Evolutionary conservation across 2,113 vertebrate species (phyloP).

Genomic region (Reinhardtius hippoglossoides): DNA sequence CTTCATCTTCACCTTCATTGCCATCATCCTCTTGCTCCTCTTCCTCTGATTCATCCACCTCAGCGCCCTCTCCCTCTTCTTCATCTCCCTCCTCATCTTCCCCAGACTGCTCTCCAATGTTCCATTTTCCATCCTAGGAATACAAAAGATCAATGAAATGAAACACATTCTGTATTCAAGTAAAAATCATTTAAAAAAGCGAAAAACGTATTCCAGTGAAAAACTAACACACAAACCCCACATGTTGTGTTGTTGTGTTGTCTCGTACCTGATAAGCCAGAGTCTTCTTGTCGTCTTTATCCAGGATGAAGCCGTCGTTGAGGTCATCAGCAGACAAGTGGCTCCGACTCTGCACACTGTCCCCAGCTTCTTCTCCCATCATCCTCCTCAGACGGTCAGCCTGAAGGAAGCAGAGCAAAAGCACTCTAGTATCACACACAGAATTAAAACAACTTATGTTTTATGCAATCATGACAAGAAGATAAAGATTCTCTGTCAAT

Average conservation of each 20-base stretch:
- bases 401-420: slow-evolving; percentile 72
- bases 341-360: slow-evolving; percentile 56
- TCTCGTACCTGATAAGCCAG: slow-evolving; percentile 88
- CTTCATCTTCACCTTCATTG: slow-evolving; percentile 39
- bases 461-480: background rate
- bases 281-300: slow-evolving; percentile 85
- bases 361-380: slow-evolving; percentile 83
- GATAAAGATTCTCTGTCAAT: background rate
- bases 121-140: slow-evolving; percentile 88
- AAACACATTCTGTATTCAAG: background rate
- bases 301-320: slow-evolving; percentile 90
- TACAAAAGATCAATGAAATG: background rate
- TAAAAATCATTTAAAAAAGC: background rate
- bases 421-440: background rate
- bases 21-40: slow-evolving; percentile 29
- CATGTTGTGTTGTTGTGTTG: no score
- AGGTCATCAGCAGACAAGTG: slow-evolving; percentile 94
- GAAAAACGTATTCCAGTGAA: background rate
- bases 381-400: slow-evolving; percentile 92
- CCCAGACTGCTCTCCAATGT: slow-evolving; percentile 54
- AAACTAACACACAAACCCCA: background rate
- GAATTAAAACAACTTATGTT: background rate
- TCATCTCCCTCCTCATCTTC: slow-evolving; percentile 46
- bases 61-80: slow-evolving; percentile 45
- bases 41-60: slow-evolving; percentile 25